Conservation (phyloP, 2,113 vertebrate species). For the Neotragus moschatus region DNA sequence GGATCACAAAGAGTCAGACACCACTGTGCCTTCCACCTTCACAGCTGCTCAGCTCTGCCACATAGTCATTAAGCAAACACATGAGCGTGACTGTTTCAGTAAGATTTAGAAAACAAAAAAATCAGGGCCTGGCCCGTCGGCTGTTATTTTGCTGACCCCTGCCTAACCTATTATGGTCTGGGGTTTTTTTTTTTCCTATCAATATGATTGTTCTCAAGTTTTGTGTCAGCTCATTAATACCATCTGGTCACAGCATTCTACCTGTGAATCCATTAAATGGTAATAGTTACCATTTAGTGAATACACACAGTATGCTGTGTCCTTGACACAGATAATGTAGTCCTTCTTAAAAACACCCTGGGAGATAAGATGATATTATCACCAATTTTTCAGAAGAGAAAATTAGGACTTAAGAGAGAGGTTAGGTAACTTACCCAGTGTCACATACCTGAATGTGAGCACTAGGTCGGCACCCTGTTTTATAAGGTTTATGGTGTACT, state of each 20-base stretch:
- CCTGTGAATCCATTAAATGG: neutral
- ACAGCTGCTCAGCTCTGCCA: neutral
- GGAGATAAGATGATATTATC: neutral
- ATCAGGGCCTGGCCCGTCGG: neutral
- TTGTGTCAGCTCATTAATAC: neutral
- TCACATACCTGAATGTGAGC: neutral
- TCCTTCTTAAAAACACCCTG: neutral
- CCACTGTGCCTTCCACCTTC: neutral
- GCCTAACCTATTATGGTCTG: neutral
- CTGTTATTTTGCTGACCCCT: neutral
- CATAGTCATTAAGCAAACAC: neutral
- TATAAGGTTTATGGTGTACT: neutral
- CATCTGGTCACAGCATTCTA: neutral
- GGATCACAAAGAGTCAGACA: neutral
- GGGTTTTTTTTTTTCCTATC: neutral
- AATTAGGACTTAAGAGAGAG: neutral
- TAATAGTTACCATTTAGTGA: neutral
- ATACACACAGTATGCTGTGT: neutral
- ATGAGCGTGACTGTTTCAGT: neutral
- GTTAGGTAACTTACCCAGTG: neutral
- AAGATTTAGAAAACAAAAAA: neutral
- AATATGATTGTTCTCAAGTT: neutral
- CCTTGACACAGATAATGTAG: neutral
- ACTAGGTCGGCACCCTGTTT: neutral
- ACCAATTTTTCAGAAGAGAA: neutral